Base-by-base conservation (phyloP, 2,113 vertebrate species). In the Hippocampus mohnikei region DNA sequence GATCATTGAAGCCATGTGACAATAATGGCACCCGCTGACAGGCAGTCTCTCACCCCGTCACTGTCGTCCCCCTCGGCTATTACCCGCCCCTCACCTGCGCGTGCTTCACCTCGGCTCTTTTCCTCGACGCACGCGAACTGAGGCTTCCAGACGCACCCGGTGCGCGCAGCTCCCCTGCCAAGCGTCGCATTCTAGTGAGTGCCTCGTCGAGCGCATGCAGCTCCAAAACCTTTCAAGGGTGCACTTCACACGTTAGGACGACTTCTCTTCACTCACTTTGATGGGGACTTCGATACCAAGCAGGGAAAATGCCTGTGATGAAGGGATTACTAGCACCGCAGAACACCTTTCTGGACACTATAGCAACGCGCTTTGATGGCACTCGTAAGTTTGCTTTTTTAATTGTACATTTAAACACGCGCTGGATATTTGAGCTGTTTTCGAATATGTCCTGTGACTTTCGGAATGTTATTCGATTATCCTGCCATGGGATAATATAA, bases 251-350 rank as follows among this genome's bases (percentile, higher is more conserved):
- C 81, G 23, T 84, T 77, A 70, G 82, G 77, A 78, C 85, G 74
- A 78, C 74, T 67, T 82, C 68, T 74, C 65, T 71, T 60, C 79
- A 78, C 64, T 82, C 90, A 92, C 92, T 98, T 98, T 98, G 94
- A 98, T 98, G 96, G 96, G 93, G 95, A 95, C 95, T 94, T 90
- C 87, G 91, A 93, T 91, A 93, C 83, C 69, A 50, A 72, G 84
- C 91, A 93, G 94, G 93, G 94, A 98, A 95, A 86, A 98, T 98
- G 96, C 97, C 96, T 91, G 96, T 98, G 83, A 98, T 98, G 97
- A 98, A 98, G 75, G 97, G 97, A 94, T 94, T 98, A 92, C 88
- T 98, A 90, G 97, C 97, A 79, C 96, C 96, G 42, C 97, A 98
- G 86, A 98, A 98, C 93, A 98, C 97, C 82, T 98, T 98, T 91